Base-by-base conservation (phyloP, 1,140 invertebrate genomes). In the Lepidurus packardi region DNA sequence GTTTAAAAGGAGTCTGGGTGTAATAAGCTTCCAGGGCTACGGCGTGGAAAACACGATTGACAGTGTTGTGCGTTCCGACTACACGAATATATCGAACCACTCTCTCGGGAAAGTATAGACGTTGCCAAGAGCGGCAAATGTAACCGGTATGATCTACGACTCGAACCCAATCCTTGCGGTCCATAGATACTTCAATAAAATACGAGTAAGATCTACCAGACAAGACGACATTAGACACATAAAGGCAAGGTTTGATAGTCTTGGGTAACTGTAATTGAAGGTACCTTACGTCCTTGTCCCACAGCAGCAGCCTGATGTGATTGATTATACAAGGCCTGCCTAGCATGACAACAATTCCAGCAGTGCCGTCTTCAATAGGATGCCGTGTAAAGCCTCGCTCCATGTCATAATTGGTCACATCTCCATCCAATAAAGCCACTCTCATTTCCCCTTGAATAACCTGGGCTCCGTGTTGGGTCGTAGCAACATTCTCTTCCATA, bases 121-220 rank as follows among this genome's bases (percentile, higher is more conserved):
- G 92, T 87, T 99, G 98, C 94, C 95, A 98, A 21, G 96, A 98
- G 77, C 97, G 90, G 84, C 98, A 99, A 84, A 92, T 91, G 86
- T 93, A 98, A 76, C 91, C 87, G 76, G 92, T 92, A 85, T 99
- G 92, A 87, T 99, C 96, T 73, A 98, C 90, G 43, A 99, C 91
- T 79, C 91, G 89, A 77, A 94, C 90, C 96, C 97, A 99, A 85
- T 98, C 93, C 85, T 94, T 93, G 85, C 95, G 92, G 89, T 99
- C 94, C 86, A 98, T 94, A 0, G 95, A 98, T 11, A 98, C 93
- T 85, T 99, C 96, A 79, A 99, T 91, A 83, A 92, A 98, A 85
- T 99, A 99, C 0, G 95, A 97, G 87, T 98, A 98, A 1, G 95
- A 96, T 79, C 91, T 92, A 81, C 41, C 1, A 65, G 3, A 85